Percentiles rank a stretch among this genome's conserved stretches.
Evolutionary conservation across 2,888 invertebrate species (phyloP).

Genomic region (Pachymerium ferrugineum): DNA sequence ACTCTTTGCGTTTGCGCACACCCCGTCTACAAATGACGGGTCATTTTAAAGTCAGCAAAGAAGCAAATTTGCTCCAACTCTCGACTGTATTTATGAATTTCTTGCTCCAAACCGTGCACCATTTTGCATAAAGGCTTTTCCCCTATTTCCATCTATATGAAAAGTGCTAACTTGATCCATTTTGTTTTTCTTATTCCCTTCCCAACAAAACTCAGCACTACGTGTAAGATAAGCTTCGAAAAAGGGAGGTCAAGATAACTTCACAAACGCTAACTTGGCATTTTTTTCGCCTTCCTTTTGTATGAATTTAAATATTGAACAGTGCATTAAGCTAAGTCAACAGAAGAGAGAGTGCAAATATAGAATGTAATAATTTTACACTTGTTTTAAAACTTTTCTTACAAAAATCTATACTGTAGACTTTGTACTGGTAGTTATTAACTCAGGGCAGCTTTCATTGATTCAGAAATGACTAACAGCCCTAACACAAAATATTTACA

Average conservation of each 20-base stretch:
- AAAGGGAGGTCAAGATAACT: background rate
- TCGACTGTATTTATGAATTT: conserved; percentile 27
- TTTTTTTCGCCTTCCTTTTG: too few species aligned
- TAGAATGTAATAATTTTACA: too few species aligned
- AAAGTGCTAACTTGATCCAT: conserved; percentile 15
- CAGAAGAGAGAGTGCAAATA: too few species aligned
- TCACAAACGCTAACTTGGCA: background rate
- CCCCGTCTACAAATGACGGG: background rate
- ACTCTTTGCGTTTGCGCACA: background rate
- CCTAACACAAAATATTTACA: too few species aligned
- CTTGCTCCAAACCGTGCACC: background rate
- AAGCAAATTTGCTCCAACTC: conserved; percentile 7
- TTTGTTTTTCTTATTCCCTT: conserved; percentile 1
- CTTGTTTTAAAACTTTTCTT: too few species aligned
- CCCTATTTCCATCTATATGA: conserved; percentile 20
- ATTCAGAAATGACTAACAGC: too few species aligned
- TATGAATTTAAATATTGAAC: conserved; percentile 18
- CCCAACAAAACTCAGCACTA: too few species aligned
- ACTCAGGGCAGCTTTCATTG: too few species aligned
- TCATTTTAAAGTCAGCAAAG: conserved; percentile 20
- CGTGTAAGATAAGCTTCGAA: background rate
- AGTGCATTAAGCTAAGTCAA: background rate
- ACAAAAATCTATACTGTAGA: too few species aligned
- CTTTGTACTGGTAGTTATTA: too few species aligned
- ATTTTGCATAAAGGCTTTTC: background rate